Evolutionary conservation across 2,797 vertebrate species (phyloP), one percentile per base, ranked within the genome.

Genomic region (Halcyon badia): DNA sequence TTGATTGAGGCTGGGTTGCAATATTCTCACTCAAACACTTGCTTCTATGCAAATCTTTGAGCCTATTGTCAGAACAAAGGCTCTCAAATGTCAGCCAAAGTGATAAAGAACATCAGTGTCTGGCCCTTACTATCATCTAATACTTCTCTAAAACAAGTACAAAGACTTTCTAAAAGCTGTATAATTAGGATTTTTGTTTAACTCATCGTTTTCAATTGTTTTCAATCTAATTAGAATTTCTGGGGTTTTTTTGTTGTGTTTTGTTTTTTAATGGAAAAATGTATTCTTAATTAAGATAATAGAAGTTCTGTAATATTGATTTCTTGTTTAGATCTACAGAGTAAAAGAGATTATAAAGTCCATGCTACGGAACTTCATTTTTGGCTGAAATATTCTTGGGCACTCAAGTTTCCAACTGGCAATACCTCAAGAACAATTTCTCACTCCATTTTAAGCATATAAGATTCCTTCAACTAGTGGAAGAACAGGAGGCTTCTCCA

Each of bases 241-340:
- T 2, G 46, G 18, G 18, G 14, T 3, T 18, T 42, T 46, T 46
- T 21, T 46, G 20, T 46, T 46, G 44, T 20, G 6, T 22, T 22
- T 22, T 2, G 1, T 5, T 16, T 52, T 62, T 72, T 17, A 44
- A 51, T 22, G 21, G 33, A 54, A 44, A 85, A 64, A 52, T 56
- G 2, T 26, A 25, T 30, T 30, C 11, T 48, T 37, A 72, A 58
- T 42, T 54, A 72, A 62, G 24, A 70, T 28, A 37, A 71, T 30
- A 30, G 30, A 14, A 37, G 3, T 12, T 48, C 22, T 30, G 0
- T 30, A 69, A 49, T 18, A n/a, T 25, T 24, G 12, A 25, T 20
- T 39, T 56, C 30, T 57, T 58, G 12, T 41, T 87, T 48, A 70
- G 84, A 84, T 51, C 42, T 52, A 48, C 25, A 78, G 11, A 6